Percentiles rank a stretch among this genome's conserved stretches.
Evolutionary conservation across 1,140 invertebrate species (phyloP).

Genomic region (Lepidotrigona ventralis): DNA sequence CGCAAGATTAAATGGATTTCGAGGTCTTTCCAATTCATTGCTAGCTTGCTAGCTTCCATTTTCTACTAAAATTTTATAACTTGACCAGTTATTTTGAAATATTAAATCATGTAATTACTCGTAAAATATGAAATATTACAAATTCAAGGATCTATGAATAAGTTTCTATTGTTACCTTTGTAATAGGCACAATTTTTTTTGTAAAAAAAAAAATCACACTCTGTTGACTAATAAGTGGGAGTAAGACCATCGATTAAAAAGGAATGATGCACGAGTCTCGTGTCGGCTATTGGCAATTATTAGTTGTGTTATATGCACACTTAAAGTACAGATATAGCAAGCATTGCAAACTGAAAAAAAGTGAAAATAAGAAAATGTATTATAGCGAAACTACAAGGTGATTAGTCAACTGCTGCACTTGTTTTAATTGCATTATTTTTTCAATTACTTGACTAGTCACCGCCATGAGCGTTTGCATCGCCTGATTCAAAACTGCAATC

Average conservation of each 20-base stretch:
- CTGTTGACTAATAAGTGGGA: neutral
- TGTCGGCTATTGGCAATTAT: neutral
- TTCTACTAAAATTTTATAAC: conserved; percentile 4
- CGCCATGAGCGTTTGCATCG: too few relatives aligned
- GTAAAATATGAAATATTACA: neutral
- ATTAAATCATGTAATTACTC: too few relatives aligned
- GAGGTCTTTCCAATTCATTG: neutral
- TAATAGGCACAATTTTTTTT: too few relatives aligned
- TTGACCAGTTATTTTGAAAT: too few relatives aligned
- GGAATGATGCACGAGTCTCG: conserved; percentile 35
- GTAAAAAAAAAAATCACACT: neutral
- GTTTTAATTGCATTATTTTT: too few relatives aligned
- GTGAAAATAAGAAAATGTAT: too few relatives aligned
- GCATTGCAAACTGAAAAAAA: too few relatives aligned
- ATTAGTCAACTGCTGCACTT: too few relatives aligned
- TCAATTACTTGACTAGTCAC: too few relatives aligned
- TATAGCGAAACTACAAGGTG: too few relatives aligned
- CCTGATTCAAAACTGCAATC: neutral
- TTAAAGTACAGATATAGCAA: too few relatives aligned
- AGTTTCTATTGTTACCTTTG: neutral
- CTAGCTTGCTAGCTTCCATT: neutral
- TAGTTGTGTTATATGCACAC: neutral
- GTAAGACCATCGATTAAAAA: conserved; percentile 48
- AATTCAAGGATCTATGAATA: neutral
- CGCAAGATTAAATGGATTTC: conserved; percentile 24